Evolutionary conservation across 1,140 invertebrate species (phyloP).

Genomic region (Spodoptera litura): DNA sequence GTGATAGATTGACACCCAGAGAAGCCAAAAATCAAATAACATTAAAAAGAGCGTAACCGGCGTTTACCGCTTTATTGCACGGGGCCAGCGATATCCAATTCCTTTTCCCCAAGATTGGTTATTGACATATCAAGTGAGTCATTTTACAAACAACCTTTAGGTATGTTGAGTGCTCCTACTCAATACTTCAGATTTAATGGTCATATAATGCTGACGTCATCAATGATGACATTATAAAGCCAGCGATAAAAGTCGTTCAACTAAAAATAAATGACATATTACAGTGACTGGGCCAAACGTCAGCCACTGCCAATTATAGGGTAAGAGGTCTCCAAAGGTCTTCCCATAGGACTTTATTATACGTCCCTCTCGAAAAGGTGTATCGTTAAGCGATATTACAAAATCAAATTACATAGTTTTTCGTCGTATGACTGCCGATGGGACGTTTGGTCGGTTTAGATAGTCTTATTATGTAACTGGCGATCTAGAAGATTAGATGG

Average conservation of each 20-base stretch:
- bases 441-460: not conserved
- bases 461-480: slow-evolving; percentile 14
- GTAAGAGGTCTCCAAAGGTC: slow-evolving; percentile 44
- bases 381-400: slow-evolving; percentile 47
- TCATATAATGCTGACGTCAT: slow-evolving; percentile 20
- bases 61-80: no score
- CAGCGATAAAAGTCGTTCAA: slow-evolving; percentile 35
- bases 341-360: slow-evolving; percentile 49
- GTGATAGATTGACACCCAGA: no score
- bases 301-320: slow-evolving; percentile 39
- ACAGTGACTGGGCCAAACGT: slow-evolving; percentile 42
- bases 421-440: slow-evolving; percentile 27
- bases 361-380: slow-evolving; percentile 48
- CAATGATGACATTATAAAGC: slow-evolving; percentile 20
- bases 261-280: slow-evolving; percentile 49
- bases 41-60: no score
- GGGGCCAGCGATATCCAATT: no score
- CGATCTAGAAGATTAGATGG: slow-evolving; percentile 9
- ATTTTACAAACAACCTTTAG: not conserved
- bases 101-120: not conserved
- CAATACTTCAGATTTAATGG: not conserved
- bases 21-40: no score
- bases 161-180: not conserved
- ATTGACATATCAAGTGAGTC: not conserved
- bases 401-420: slow-evolving; percentile 52